Conservation (phyloP, 2,113 vertebrate species). For the Thermophis baileyi region DNA sequence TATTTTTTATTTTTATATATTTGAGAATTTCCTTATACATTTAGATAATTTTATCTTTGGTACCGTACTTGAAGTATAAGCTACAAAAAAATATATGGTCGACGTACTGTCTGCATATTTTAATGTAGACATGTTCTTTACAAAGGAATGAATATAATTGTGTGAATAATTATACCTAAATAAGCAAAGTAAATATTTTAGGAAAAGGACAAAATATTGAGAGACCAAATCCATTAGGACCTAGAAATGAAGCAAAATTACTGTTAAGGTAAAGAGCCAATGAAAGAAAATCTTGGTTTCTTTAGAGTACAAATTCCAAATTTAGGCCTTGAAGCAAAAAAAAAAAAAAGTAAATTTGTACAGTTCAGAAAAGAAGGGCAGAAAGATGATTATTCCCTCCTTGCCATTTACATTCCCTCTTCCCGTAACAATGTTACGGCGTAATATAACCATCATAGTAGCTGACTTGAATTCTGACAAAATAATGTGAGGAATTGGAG, state of each 20-base stretch:
- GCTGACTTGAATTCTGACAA: slow-evolving; percentile 22
- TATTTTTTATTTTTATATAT: background rate
- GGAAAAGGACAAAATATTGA: background rate
- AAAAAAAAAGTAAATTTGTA: too few relatives aligned
- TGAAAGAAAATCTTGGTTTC: background rate
- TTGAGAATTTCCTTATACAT: background rate
- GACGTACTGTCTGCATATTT: background rate
- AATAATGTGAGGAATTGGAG: slow-evolving; percentile 38
- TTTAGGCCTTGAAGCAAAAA: background rate
- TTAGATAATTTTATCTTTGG: background rate
- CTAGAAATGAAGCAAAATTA: background rate
- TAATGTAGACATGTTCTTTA: background rate
- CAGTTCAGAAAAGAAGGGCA: background rate
- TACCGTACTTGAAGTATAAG: background rate
- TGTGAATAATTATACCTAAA: background rate
- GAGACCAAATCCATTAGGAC: background rate
- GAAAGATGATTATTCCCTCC: slow-evolving; percentile 13
- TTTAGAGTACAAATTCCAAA: background rate
- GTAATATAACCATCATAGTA: slow-evolving; percentile 30
- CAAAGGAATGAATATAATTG: background rate
- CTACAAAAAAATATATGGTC: background rate
- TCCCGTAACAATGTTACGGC: too few relatives aligned
- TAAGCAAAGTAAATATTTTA: background rate
- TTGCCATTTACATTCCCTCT: slow-evolving; percentile 11
- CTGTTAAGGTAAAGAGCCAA: background rate